Evolutionary conservation across 1,140 invertebrate genomes (phyloP), one percentile per base, ranked within the genome.

Genomic region (Pristionchus pacificus): DNA sequence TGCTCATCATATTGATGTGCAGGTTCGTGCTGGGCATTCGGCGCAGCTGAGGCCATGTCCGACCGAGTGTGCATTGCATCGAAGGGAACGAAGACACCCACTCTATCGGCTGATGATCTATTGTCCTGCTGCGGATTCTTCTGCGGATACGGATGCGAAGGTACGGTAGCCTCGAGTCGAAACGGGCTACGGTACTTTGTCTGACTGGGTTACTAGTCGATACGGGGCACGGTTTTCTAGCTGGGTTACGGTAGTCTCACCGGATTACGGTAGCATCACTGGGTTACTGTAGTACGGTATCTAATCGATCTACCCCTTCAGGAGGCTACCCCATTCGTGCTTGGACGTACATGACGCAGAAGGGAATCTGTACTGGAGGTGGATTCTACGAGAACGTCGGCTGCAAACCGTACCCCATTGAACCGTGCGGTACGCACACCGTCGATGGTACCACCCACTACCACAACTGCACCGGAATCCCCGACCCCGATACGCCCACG

Each of bases 11-110:
- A 68, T 68, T 55, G 19, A 60, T 55, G 63, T 71, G 77, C 49
- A 70, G 70, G 75, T 60, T 79, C 73, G 64, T 83, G 79, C 64
- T 85, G 90, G 90, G 91, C 92, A 13, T 92, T 93, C 85, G 93
- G 91, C 60, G 92, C 93, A 25, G 92, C 92, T 0, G 92, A 93
- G 85, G 91, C 93, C 0, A 95, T 96, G 89, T 92, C 92, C 24
- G 93, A 97, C 85, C 87, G 93, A 66, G 88, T 87, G 60, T 97
- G 93, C 84, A 93, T 94, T 74, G 90, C 91, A 74, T 91, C 90
- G 0, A 88, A 90, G 25, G 92, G 89, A 25, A 88, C 87, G 29
- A 79, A 86, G 10, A 88, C 93, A 79, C 88, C 90, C 76, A 63
- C 72, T 31, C 88, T 93, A 68, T 93, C 92, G 1, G 89, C 92